Evolutionary conservation across 1,140 invertebrate genomes (phyloP).

Genomic region (Drosophila nikananu): DNA sequence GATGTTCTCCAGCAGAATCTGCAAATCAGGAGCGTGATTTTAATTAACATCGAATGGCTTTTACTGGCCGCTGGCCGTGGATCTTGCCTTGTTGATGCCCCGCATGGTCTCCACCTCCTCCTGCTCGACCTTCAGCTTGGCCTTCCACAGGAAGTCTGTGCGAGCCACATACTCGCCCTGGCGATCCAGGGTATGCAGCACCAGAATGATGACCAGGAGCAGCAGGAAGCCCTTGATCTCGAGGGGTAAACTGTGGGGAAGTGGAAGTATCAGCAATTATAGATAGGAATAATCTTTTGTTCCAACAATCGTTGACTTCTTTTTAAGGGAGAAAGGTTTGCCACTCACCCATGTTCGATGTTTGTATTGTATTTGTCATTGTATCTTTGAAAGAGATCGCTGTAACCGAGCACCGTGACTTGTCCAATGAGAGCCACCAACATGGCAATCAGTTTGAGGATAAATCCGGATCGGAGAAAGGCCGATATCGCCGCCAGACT

Average conservation of each 20-base stretch:
- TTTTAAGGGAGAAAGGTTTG: too few species aligned
- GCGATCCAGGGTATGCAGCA: slow-evolving; percentile 92
- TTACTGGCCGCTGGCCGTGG: neutral
- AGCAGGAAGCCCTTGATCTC: slow-evolving; percentile 88
- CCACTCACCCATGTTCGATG: slow-evolving; percentile 87
- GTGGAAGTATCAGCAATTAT: neutral
- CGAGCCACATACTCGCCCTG: slow-evolving; percentile 95
- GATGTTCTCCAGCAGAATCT: slow-evolving; percentile 97
- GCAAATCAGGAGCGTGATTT: neutral
- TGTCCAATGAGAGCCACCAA: slow-evolving; percentile 88
- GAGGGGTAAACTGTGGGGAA: slow-evolving; percentile 87
- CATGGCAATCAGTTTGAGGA: slow-evolving; percentile 93
- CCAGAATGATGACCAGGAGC: slow-evolving; percentile 87
- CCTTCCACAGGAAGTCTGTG: slow-evolving; percentile 96
- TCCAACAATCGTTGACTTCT: neutral
- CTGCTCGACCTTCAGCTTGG: slow-evolving; percentile 95
- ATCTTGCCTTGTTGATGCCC: slow-evolving; percentile 93
- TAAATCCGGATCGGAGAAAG: slow-evolving; percentile 93
- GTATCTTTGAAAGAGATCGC: slow-evolving; percentile 88
- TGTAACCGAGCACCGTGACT: slow-evolving; percentile 88
- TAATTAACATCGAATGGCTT: slow-evolving; percentile 4
- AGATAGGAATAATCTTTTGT: too few species aligned
- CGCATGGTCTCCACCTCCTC: slow-evolving; percentile 97
- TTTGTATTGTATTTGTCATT: slow-evolving; percentile 83
- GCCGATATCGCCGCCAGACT: slow-evolving; percentile 92